Evolutionary conservation across 2,797 vertebrate genomes (phyloP), one percentile per base, ranked within the genome.

Genomic region (Microctenopoma stevenorrisi): DNA sequence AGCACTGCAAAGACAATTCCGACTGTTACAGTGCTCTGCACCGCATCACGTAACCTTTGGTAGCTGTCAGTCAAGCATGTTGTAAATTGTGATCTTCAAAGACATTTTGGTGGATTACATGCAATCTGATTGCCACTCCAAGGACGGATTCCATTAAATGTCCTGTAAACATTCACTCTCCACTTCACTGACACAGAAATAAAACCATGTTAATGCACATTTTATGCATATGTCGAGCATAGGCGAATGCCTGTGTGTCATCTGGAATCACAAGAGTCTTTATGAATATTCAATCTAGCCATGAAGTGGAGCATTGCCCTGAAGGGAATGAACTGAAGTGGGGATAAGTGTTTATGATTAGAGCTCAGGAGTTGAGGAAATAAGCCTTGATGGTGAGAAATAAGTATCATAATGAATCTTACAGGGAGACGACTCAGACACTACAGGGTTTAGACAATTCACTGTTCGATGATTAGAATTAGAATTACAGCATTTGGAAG

Each of bases 201-300:
- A 83, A 86, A 74, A 82, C 76, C 81, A 72, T 71, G 72, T 63
- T 84, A 85, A 89, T 86, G 86, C 87, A 85, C 88, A 89, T 89
- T 88, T 88, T 69, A 88, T 85, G 90, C 81, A 78, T 74, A 76
- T 68, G 79, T 81, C 26, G 49, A 80, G 84, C 61, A 77, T 25
- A 74, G 66, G 77, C 76, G 33, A 78, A 86, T 64, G 76, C 52
- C 69, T 58, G 52, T 71, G 82, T 89, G 84, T 85, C 89, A 77
- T 76, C 68, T 76, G 74, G 78, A 83, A 81, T 86, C 72, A 13
- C 33, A 52, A 55, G 70, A 74, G 75, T 81, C 70, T 86, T 85
- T 77, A 90, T 91, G 83, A 92, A 91, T 93, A 92, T 91, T 91
- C 85, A 88, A 86, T 88, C 65, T 51, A 30, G 73, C 76, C 81